Base-by-base conservation (phyloP, 2,113 vertebrate genomes). In the Tinamus guttatus region DNA sequence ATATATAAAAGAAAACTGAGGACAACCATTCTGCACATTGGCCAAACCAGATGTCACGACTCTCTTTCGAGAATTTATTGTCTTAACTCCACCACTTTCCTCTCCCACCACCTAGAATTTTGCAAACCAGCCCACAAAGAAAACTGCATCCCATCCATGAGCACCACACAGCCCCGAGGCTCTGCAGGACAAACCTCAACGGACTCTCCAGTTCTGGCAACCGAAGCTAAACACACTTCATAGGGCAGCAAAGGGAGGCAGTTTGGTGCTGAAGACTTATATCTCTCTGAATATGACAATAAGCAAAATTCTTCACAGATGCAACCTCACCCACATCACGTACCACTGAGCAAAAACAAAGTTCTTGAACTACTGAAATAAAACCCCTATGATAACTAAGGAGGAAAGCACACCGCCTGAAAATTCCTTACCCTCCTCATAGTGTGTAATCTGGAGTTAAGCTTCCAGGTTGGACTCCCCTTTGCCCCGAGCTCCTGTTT, bases 121-220 rank as follows among this genome's bases (percentile, higher is more conserved):
- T 95, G 89, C 95, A 91, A 96, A 74, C 68, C 95, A 88, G 93
- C 49, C 82, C 94, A 95, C 94, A 91, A 95, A 96, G 82, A 91
- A 94, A 95, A 87, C 92, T 89, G 92, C 83, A 95, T 91, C 95
- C 93, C 96, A 93, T 92, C 94, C 95, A 96, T 93, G 4, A 49
- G 49, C 88, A 83, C 85, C 94, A 95, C 67, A 96, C 47, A 96
- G 95, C 90, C 94, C 95, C 95, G 85, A 96, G 93, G 93, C 91
- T 94, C 79, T 95, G 94, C 94, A 90, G 93, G 85, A 70, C 95
- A 92, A 93, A 91, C 93, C 54, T 56, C 27, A 95, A 94, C 81
- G 94, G 78, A 22, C 73, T 92, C 94, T 96, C 97, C 95, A 95
- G 70, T 60, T 94, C 79, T 92, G 83, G 89, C 87, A 96, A 92